Evolutionary conservation across 2,797 vertebrate genomes (phyloP).

Genomic region (Microctenopoma lineatum): DNA sequence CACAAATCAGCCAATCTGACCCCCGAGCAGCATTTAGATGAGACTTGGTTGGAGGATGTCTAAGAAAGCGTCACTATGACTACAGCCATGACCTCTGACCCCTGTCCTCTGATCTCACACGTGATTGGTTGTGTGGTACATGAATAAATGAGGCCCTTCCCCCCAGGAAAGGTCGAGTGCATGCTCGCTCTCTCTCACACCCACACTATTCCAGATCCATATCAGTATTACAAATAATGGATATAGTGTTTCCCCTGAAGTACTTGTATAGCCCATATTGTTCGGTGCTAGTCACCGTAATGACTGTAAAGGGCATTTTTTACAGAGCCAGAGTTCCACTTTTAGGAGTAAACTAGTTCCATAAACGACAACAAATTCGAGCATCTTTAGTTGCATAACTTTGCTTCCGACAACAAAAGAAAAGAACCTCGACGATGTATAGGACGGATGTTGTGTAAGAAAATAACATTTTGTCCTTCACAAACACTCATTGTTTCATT

Average conservation of each 20-base stretch:
- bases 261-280: not conserved
- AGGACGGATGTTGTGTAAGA: not conserved
- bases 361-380: not conserved
- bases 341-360: not conserved
- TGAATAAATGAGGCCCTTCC: conserved; percentile 31
- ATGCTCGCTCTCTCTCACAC: not conserved
- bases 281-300: not conserved
- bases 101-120: conserved; percentile 41
- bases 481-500: not conserved
- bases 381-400: conserved; percentile 7
- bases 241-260: not conserved
- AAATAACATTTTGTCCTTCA: not conserved
- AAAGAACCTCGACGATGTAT: not conserved
- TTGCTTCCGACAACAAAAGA: not conserved
- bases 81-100: conserved; percentile 54
- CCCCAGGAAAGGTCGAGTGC: not conserved
- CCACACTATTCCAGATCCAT: conserved; percentile 1
- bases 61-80: conserved; percentile 19
- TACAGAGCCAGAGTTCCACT: not conserved
- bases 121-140: conserved; percentile 60
- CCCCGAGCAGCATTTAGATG: conserved; percentile 38
- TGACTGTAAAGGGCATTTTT: not conserved
- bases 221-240: conserved; percentile 2
- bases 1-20: conserved; percentile 62
- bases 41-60: conserved; percentile 22